These are phyloP conservation scores for Hucho hucho DNA, from an alignment of 2,113 vertebrate genomes.

Conservation along the genomic window DNA sequence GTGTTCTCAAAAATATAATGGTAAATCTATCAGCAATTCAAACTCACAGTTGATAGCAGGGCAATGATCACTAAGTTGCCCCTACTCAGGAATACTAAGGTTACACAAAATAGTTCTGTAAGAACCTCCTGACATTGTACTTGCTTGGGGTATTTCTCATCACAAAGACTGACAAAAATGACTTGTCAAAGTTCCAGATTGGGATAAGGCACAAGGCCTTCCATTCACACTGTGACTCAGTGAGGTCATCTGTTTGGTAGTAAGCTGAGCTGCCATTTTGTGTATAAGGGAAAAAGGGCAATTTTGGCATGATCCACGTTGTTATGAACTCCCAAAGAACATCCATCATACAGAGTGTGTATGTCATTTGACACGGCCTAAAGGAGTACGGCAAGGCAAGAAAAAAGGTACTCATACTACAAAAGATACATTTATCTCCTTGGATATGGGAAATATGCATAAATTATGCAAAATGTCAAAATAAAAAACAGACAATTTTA, in stretches of 20 bases:
- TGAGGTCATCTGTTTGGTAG: constrained; percentile 43
- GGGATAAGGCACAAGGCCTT: constrained; percentile 40
- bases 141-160: neutral
- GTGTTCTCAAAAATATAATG: neutral
- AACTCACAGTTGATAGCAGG: neutral
- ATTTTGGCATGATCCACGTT: constrained; percentile 32
- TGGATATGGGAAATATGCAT: too few relatives aligned
- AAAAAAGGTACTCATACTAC: too few relatives aligned
- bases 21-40: neutral
- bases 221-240: constrained; percentile 39
- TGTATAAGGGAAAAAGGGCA: constrained; percentile 30
- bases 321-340: constrained; percentile 32
- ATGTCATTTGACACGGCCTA: neutral
- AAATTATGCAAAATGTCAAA: too few relatives aligned
- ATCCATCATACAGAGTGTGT: neutral
- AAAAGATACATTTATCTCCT: too few relatives aligned
- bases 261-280: constrained; percentile 23
- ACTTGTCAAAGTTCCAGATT: constrained; percentile 36
- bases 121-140: neutral
- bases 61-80: neutral
- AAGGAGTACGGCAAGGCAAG: too few relatives aligned
- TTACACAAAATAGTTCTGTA: neutral
- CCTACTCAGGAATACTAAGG: neutral
- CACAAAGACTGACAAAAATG: constrained; percentile 12
- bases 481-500: too few relatives aligned